Evolutionary conservation across 2,888 invertebrate genomes (phyloP), one percentile per base, ranked within the genome.

Genomic region (Bugulina stolonifera): DNA sequence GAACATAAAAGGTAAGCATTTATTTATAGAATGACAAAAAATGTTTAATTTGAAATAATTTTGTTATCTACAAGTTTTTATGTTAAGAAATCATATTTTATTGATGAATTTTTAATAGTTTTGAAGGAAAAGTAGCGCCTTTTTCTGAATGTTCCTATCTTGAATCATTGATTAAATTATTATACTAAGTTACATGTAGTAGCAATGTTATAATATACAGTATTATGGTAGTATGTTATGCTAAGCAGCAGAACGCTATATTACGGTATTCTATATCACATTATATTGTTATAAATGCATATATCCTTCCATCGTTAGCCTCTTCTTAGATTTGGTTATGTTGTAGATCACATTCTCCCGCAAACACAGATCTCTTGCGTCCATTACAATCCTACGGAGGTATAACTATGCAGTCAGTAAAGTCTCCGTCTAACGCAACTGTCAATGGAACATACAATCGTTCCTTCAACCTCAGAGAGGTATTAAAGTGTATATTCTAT

Each of bases 401-500:
- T 5, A n/a, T 25, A 2, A 29, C 64, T 32, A 14, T 64, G 34
- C 64, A 32, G 27, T 22, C 64, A 32, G 34, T 27, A 27, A 1
- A 22, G 5, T 64, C 64, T 32, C 18, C 34, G 5, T 64, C 64
- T 3, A 14, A 27, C 14, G 27, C 32, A 14, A 25, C 57, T n/a
- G 57, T 57, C 23, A 57, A 23, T 57, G 64, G 64, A 25, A 14
- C 27, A 14, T 64, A 64, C 27, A 64, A 64, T 32, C 22, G 64
- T 3, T 64, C 64, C 10, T 64, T 64, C 5, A 64, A 64, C 64
- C 64, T 64, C 3, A 27, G 32, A 29, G 64, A 64, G 34, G 64
- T 64, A 34, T 32, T 27, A 27, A 14, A 27, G 10, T 57, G 57
- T 25, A 5, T 14, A 5, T 27, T 57, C 57, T n/a, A n/a, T n/a